Percentiles rank a stretch among this genome's conserved stretches.
phyloP scores from a whole-genome alignment of 64 coral and sea anemone genomes.

The Actinia equina region DNA sequence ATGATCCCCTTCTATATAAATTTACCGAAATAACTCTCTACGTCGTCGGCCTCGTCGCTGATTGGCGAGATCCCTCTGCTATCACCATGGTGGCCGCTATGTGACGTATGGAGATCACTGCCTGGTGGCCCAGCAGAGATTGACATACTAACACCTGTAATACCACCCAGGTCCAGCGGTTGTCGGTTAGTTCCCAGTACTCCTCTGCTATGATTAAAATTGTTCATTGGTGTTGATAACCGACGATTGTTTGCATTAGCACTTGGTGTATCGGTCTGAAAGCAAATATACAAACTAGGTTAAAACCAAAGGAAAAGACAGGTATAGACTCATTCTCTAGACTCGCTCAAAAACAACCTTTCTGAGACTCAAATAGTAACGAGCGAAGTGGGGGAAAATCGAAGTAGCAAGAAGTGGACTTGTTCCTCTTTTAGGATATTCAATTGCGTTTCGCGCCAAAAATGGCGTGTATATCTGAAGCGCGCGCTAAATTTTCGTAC shows the following conservation, averaged over 20 bases:
- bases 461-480: background rate
- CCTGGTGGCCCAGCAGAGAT: conserved; percentile 52
- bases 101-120: conserved; percentile 15
- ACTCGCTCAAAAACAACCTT: no score
- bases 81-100: conserved; percentile 41
- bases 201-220: conserved; percentile 13
- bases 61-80: conserved; percentile 43
- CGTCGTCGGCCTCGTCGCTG: conserved; percentile 52
- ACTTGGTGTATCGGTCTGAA: conserved; percentile 54
- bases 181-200: conserved; percentile 50
- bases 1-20: background rate
- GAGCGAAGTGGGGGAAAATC: no score
- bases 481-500: background rate
- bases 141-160: conserved; percentile 87
- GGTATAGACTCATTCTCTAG: no score
- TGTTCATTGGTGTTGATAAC: conserved; percentile 56
- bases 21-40: conserved; percentile 26
- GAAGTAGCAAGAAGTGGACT: no score
- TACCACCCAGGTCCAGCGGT: conserved; percentile 66
- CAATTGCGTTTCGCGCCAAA: no score
- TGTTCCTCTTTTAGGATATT: no score
- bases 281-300: background rate
- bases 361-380: no score
- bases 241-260: conserved; percentile 41
- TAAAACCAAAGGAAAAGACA: no score